phyloP scores from a whole-genome alignment of 2,113 vertebrate genomes.

The Bubo blakistoni region DNA sequence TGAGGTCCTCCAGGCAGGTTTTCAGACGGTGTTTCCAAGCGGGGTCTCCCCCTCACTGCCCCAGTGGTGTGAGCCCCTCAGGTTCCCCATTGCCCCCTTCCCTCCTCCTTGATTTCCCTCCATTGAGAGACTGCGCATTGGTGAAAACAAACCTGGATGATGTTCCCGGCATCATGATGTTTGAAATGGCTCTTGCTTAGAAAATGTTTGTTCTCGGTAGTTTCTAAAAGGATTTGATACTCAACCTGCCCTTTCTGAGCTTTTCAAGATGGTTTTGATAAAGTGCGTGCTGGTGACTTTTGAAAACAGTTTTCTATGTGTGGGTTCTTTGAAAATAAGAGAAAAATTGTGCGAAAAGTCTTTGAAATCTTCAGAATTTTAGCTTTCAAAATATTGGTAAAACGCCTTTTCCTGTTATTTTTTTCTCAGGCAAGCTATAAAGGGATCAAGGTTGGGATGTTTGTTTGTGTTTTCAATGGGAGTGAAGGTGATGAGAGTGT shows the following conservation, averaged over 20 bases:
- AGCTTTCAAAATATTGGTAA: constrained; percentile 52
- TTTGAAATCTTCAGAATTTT: constrained; percentile 30
- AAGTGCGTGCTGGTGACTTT: not conserved
- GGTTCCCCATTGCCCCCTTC: not conserved
- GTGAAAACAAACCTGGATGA: not conserved
- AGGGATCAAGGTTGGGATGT: not conserved
- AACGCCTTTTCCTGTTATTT: not conserved
- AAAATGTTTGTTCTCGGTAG: not conserved
- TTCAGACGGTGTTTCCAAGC: not conserved
- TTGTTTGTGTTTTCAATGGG: not conserved
- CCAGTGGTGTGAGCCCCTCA: fast-evolving
- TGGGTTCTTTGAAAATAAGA: constrained; percentile 8
- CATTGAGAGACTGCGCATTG: fast-evolving
- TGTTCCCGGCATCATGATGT: not conserved
- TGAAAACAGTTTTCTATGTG: not conserved
- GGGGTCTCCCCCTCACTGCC: fast-evolving
- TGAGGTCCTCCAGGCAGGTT: not conserved
- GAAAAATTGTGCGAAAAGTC: not conserved
- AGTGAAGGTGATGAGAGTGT: not conserved
- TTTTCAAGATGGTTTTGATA: constrained; percentile 14
- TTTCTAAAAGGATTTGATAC: not conserved
- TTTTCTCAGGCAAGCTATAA: not conserved
- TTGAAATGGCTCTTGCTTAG: not conserved
- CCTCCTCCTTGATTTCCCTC: not conserved
- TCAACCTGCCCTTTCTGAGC: not conserved